Evolutionary conservation across 2,797 vertebrate species (phyloP).

Genomic region (Cirrhinus mrigala): DNA sequence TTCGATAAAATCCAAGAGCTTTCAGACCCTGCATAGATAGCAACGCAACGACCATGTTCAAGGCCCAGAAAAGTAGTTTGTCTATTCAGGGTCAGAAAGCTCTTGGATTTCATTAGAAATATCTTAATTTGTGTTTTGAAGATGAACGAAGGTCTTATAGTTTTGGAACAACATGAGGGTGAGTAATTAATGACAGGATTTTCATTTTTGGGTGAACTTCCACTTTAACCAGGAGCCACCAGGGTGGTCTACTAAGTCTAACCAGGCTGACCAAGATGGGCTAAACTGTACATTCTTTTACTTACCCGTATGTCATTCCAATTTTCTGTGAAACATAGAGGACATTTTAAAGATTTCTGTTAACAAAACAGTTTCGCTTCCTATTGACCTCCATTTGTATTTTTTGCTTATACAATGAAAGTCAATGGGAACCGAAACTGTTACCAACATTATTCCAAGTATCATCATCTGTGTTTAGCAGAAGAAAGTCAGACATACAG

Average conservation of each 20-base stretch:
- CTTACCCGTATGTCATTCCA: not conserved
- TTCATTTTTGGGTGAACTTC: too few relatives aligned
- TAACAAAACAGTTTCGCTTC: not conserved
- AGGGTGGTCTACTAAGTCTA: not conserved
- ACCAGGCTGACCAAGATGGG: not conserved
- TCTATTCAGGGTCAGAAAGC: too few relatives aligned
- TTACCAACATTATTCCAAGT: too few relatives aligned
- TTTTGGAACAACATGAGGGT: too few relatives aligned
- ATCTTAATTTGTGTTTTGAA: too few relatives aligned
- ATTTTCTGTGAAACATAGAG: not conserved
- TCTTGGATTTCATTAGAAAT: too few relatives aligned
- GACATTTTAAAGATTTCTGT: not conserved
- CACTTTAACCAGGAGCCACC: not conserved
- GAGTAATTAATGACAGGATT: too few relatives aligned
- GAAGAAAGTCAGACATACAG: not conserved
- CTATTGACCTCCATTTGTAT: not conserved
- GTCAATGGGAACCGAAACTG: not conserved
- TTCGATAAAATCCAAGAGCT: too few relatives aligned
- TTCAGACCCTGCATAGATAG: too few relatives aligned
- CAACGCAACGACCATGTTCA: too few relatives aligned
- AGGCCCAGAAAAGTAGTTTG: too few relatives aligned
- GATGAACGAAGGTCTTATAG: too few relatives aligned
- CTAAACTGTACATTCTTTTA: not conserved
- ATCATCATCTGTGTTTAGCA: not conserved
- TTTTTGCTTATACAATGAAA: not conserved